phyloP scores from a whole-genome alignment of 2,113 vertebrate species.

The Sylvietta virens region DNA sequence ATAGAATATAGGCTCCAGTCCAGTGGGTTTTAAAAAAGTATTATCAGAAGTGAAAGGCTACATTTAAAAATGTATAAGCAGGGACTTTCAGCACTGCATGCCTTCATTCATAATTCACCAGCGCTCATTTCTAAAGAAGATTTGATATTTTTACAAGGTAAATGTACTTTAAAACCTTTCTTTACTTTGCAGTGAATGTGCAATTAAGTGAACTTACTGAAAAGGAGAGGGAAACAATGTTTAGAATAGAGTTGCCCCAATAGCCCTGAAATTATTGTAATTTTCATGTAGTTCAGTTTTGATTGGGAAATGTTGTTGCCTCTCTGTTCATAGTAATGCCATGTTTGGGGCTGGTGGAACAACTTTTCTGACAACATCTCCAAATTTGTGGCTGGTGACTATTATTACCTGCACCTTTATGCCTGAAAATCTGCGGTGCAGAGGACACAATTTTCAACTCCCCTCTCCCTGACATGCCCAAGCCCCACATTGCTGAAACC shows the following conservation, averaged over 20 bases:
- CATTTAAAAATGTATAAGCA: conserved; percentile 64
- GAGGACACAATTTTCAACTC: neutral
- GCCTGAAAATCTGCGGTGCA: neutral
- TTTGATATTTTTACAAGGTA: conserved; percentile 49
- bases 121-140: conserved; percentile 32
- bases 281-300: neutral
- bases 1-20: neutral
- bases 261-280: neutral
- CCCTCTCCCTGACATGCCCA: accelerated
- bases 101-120: conserved; percentile 64
- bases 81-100: conserved; percentile 12
- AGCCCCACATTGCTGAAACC: neutral
- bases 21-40: neutral
- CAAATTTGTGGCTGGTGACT: neutral
- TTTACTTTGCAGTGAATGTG: conserved; percentile 43
- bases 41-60: conserved; percentile 51
- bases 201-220: neutral
- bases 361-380: neutral
- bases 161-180: conserved; percentile 57
- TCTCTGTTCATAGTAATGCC: neutral
- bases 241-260: neutral
- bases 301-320: neutral
- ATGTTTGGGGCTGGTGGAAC: neutral
- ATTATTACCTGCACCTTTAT: neutral
- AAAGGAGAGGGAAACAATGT: neutral